Conservation (phyloP, 2,888 invertebrate genomes). For the Unio delphinus region DNA sequence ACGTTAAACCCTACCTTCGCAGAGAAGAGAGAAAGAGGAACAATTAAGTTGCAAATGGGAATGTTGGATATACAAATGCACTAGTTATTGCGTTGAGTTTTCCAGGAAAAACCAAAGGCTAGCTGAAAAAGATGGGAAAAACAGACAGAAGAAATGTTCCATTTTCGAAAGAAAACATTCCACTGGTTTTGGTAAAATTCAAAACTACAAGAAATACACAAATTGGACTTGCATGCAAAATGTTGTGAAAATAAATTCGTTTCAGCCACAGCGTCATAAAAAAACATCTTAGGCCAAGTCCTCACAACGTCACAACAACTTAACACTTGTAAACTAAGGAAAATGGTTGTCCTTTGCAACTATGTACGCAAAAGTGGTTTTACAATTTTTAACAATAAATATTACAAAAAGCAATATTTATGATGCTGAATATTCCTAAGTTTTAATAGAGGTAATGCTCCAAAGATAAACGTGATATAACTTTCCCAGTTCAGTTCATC, state of each 20-base stretch:
- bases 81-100: conserved; percentile 37
- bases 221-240: background rate
- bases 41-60: conserved; percentile 1
- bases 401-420: too few species aligned
- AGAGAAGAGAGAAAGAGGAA: too few species aligned
- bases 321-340: too few species aligned
- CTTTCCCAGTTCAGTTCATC: too few species aligned
- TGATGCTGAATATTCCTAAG: too few species aligned
- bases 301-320: background rate
- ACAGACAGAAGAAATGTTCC: conserved; percentile 1
- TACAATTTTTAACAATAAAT: too few species aligned
- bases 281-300: too few species aligned
- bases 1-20: too few species aligned
- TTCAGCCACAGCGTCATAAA: background rate
- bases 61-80: conserved; percentile 34
- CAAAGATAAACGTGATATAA: too few species aligned
- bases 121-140: conserved; percentile 1
- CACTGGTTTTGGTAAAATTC: background rate
- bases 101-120: conserved; percentile 21
- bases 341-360: too few species aligned
- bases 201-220: background rate
- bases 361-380: too few species aligned
- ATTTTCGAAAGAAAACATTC: background rate
- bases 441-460: too few species aligned
- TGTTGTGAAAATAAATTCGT: background rate